Evolutionary conservation across 2,113 vertebrate genomes (phyloP), one percentile per base, ranked within the genome.

Genomic region (Toxotes chatareus): DNA sequence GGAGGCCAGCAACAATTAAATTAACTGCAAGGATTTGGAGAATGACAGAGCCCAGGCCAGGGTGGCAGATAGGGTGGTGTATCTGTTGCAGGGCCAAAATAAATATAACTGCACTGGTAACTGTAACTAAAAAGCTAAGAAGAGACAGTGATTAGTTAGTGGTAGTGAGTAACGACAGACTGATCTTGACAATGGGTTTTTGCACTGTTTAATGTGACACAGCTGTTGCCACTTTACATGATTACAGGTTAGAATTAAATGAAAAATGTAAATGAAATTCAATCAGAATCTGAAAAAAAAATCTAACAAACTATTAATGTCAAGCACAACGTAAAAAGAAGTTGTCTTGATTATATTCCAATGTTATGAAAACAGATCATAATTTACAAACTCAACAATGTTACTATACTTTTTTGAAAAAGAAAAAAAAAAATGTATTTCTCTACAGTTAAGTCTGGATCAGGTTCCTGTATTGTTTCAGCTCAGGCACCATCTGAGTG

Each of bases 1-100:
- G 68, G 38, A 66, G 65, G 53, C 42, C 12, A 5, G 55, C 61
- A 14, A 69, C 5, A 17, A 62, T 83, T 65, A 10, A 76, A 79
- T 72, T 62, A 65, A 73, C 49, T 47, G 46, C 6, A 21, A 9
- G 34, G 60, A 66, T 62, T 66, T 73, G n/a, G 19, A 32, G 38
- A 47, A 53, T 3, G 10, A 73, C 49, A 49, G 51, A 53, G 36
- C 19, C 12, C 3, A 31, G 16, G 40, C 38, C 17, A 7, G 9
- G 13, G 27, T 27, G 27, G 27, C 27, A 27, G 27, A 27, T 27
- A 27, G 27, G 27, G 27, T 27, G 27, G 27, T 27, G 27, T 27
- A 27, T 27, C 27, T 27, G 27, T 27, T 27, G 32, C 34, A 10
- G 60, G 19, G 36, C 19, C 7, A 27, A 27, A 27, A 27, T 1